Evolutionary conservation across 1,140 invertebrate genomes (phyloP), one percentile per base, ranked within the genome.

Genomic region (Meloidogyne floridensis): DNA sequence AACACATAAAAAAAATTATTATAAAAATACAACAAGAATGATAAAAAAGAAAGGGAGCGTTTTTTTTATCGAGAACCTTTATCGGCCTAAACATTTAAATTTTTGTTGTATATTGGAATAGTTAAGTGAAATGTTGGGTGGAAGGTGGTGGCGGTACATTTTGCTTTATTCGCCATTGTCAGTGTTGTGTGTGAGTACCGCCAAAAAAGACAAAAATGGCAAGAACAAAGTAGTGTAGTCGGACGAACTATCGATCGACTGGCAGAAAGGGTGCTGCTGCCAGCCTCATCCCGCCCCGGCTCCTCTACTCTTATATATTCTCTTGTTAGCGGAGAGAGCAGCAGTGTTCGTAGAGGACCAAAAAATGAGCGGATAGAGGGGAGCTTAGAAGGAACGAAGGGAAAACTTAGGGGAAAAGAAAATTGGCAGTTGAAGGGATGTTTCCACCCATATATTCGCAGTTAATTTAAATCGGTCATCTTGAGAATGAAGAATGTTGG

Each of bases 151-250:
- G 59, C 0, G 10, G 10, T 15, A 59, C 59, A 65, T 65, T 65
- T 65, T 65, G 59, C n/a, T 65, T 15, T 65, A 65, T 65, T 65
- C 59, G n/a, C 10, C 59, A 65, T 65, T 65, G 59, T 65, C n/a
- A 65, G 59, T 32, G 32, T 32, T 32, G 32, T 32, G 32, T 32
- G 32, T 32, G 32, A 32, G 32, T 65, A 65, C 59, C 59, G 15
- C 59, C n/a, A 65, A 65, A 65, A 59, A 65, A 65, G 59, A 65
- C 59, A 65, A 65, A 65, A 65, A 65, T 65, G 59, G 59, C 59
- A 65, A 65, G 59, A 65, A 65, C 15, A 65, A 65, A 65, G 59
- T 65, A 65, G 59, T 65, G n/a, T 65, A 65, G 59, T 65, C 59
- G 59, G 59, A 65, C 59, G 59, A 65, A 59, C n/a, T 65, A 65